Conservation (phyloP, 1,140 invertebrate species). For the Drosophila saltans region DNA sequence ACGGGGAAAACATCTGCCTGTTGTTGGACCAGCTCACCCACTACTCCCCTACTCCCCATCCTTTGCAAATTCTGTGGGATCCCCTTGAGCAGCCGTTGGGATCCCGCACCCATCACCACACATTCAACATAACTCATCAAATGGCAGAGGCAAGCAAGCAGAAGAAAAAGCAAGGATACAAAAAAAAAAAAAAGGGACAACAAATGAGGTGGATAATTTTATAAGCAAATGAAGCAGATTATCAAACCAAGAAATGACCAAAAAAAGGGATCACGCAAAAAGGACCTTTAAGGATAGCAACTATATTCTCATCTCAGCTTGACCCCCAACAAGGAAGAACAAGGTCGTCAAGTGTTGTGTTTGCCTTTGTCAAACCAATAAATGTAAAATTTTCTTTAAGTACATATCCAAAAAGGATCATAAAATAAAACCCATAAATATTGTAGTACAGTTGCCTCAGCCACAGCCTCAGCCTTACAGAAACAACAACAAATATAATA, state of each 20-base stretch:
- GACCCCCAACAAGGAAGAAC: slow-evolving; percentile 39
- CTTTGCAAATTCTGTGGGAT: too few species aligned
- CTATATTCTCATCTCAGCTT: slow-evolving; percentile 14
- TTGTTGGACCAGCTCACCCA: neutral
- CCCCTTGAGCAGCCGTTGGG: too few species aligned
- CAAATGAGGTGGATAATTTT: slow-evolving; percentile 81
- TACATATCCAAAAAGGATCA: slow-evolving; percentile 77
- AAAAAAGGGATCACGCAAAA: slow-evolving; percentile 45
- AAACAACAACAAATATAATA: too few species aligned
- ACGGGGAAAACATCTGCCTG: slow-evolving; percentile 70
- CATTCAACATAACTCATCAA: slow-evolving; percentile 59
- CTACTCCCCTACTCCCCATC: slow-evolving; percentile 3
- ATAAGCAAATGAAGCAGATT: slow-evolving; percentile 80
- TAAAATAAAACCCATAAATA: slow-evolving; percentile 80
- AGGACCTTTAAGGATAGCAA: neutral
- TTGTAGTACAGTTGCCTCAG: slow-evolving; percentile 40
- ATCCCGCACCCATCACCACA: too few species aligned
- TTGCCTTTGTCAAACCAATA: slow-evolving; percentile 76
- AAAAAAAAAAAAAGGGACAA: slow-evolving; percentile 55
- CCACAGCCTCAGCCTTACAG: too few species aligned
- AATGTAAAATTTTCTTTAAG: slow-evolving; percentile 80
- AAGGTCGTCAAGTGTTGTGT: slow-evolving; percentile 41
- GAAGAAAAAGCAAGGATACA: slow-evolving; percentile 9
- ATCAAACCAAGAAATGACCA: slow-evolving; percentile 69
- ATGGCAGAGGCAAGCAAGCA: slow-evolving; percentile 55